Base-by-base conservation (phyloP, 2,797 vertebrate genomes). In the Micropoecilia bifurca region DNA sequence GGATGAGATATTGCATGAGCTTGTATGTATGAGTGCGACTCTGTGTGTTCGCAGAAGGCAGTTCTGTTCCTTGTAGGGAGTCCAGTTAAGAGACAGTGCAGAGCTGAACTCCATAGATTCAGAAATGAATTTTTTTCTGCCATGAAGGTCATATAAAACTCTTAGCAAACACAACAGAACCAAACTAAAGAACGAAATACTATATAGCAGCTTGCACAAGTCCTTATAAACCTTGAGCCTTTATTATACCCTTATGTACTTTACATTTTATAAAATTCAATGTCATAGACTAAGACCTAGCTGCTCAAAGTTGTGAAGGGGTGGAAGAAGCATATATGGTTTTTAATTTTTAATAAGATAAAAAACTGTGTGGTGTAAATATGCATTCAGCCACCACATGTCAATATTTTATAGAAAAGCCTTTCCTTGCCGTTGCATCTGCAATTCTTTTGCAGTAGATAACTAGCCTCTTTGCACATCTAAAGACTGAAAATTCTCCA, bases 51-150 rank as follows among this genome's bases (percentile, higher is more conserved):
- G 90, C 89, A 90, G 83, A 89, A 89, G 86, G 88, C 90, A 80
- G 89, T 83, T 92, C 83, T 86, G 88, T 86, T 91, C 85, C 88
- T 83, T 80, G 74, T 88, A 83, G 87, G 76, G 83, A 87, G 90
- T 80, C 93, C 84, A 90, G 89, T 92, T 88, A 89, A 94, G 92
- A 92, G 87, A 87, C 82, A 87, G 76, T 75, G 77, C 86, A 89
- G 84, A 81, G 77, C 87, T 90, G 86, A 81, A 86, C 77, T 88
- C 85, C 79, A 74, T 78, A 83, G 50, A 83, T 59, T 39, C 57
- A 77, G 59, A 45, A 78, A 89, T 79, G 57, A 33, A 2, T 25
- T 33, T 25, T 36, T 7, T 57, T 74, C 74, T 28, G 48, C 59
- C 72, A 77, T 2, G n/a, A 74, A 81, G 68, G n/a, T 80, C 66